Conservation (phyloP, 2,797 vertebrate genomes). For the Garrulus glandarius region DNA sequence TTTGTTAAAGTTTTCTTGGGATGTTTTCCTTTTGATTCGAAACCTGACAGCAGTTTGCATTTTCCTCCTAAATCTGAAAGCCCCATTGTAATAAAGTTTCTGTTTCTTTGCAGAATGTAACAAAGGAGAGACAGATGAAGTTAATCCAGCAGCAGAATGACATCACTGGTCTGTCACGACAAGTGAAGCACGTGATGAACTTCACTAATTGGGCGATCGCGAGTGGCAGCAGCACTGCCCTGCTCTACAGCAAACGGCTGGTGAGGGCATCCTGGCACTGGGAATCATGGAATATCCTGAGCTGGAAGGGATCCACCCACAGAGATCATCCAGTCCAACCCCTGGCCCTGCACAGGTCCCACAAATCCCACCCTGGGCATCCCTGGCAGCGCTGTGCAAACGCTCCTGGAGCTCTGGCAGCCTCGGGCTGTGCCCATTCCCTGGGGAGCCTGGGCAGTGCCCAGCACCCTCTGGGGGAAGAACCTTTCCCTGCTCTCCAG, state of each 20-base stretch:
- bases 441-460: not conserved
- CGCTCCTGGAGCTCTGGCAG: not conserved
- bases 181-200: slow-evolving; percentile 95
- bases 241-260: slow-evolving; percentile 97
- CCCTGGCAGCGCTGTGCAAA: accelerated
- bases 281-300: accelerated
- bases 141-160: slow-evolving; percentile 91
- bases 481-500: accelerated
- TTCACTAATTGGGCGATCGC: slow-evolving; percentile 96
- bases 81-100: not conserved
- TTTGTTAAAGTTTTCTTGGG: not conserved
- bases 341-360: not conserved
- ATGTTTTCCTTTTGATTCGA: not conserved
- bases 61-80: not conserved
- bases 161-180: slow-evolving; percentile 88
- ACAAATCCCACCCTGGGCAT: not conserved
- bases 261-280: slow-evolving; percentile 70
- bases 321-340: accelerated
- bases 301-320: not conserved
- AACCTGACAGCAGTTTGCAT: not conserved
- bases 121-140: slow-evolving; percentile 93
- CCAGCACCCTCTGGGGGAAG: not conserved
- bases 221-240: slow-evolving; percentile 93
- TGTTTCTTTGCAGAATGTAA: slow-evolving; percentile 83
- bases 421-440: not conserved